Percentiles rank a stretch among this genome's conserved stretches.
phyloP scores from a whole-genome alignment of 2,888 invertebrate species.

The Tipula vernalis region DNA sequence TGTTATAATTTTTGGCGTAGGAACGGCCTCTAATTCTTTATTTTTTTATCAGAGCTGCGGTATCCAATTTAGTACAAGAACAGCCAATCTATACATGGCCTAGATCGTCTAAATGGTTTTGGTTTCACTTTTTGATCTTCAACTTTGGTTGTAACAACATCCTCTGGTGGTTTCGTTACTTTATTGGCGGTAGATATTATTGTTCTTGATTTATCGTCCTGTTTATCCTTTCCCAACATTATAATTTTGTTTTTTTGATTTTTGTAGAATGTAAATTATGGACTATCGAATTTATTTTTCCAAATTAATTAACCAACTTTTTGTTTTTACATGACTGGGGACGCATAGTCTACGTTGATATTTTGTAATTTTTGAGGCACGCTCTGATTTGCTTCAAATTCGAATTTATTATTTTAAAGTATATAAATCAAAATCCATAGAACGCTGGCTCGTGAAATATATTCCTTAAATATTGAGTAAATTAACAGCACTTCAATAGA shows the following conservation, averaged over 20 bases:
- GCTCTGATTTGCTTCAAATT: background rate
- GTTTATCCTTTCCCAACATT: background rate
- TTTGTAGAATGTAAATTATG: background rate
- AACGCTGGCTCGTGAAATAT: too few species aligned
- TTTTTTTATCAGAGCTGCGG: background rate
- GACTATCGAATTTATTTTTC: background rate
- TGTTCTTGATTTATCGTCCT: background rate
- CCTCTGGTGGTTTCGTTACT: background rate
- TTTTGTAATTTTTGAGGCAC: background rate
- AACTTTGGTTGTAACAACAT: background rate
- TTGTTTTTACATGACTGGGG: background rate
- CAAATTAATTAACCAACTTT: background rate
- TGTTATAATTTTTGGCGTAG: background rate
- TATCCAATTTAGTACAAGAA: background rate
- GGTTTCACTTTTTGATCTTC: background rate
- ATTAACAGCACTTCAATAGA: too few species aligned
- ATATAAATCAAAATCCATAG: too few species aligned
- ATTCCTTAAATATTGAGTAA: too few species aligned
- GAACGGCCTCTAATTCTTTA: background rate
- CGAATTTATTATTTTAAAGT: too few species aligned
- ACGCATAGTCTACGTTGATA: background rate
- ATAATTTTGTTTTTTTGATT: background rate
- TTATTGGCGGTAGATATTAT: background rate
- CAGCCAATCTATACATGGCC: background rate
- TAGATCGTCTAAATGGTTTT: background rate